Conservation (phyloP, 37 sponge, comb jelly and placozoan species). For the Haliclona indistincta region DNA sequence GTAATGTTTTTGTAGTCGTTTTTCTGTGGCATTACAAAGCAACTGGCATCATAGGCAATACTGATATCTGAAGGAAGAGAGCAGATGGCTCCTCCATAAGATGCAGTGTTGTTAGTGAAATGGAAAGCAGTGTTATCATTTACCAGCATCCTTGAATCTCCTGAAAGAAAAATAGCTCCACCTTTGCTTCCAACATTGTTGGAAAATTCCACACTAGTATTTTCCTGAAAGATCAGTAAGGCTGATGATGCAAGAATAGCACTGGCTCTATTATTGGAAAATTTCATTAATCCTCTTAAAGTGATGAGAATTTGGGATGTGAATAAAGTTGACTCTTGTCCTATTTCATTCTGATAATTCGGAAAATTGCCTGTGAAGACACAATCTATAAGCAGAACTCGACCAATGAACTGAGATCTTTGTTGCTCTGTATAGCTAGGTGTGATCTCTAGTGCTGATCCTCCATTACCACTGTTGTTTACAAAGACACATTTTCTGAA, state of each 20-base stretch:
- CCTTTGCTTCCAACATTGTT: background rate
- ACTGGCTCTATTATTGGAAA: background rate
- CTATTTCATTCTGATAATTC: background rate
- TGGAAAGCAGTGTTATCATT: background rate
- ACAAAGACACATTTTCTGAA: background rate
- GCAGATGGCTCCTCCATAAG: slow-evolving; percentile 6
- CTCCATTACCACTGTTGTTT: background rate
- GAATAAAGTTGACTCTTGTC: background rate
- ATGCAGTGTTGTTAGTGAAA: background rate
- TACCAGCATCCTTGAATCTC: background rate
- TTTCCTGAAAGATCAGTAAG: background rate
- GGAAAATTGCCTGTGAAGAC: background rate
- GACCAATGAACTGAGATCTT: background rate
- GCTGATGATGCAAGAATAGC: background rate
- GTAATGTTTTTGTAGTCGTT: background rate
- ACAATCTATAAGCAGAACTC: background rate
- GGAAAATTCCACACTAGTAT: background rate
- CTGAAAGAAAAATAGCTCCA: background rate
- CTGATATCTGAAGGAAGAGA: background rate
- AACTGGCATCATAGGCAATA: background rate
- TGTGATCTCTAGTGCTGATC: background rate
- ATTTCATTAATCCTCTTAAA: background rate
- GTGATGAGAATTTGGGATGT: background rate
- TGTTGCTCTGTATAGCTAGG: background rate
- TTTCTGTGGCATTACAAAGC: background rate